These are phyloP conservation scores for Batillaria attramentaria DNA, from an alignment of 1,140 invertebrate species.

Conservation along the genomic window DNA sequence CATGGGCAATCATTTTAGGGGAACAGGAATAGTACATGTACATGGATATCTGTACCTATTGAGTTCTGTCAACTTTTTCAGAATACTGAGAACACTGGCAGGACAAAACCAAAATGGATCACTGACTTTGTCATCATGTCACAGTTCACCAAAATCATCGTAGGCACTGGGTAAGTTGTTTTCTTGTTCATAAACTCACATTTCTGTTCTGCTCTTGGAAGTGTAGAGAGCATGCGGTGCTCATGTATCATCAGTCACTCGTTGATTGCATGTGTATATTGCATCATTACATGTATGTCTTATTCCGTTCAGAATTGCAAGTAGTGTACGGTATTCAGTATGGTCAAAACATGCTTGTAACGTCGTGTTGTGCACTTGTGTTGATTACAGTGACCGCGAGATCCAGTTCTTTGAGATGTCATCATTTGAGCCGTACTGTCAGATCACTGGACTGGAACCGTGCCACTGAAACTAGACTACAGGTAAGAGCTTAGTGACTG, in stretches of 20 bases:
- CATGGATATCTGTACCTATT: not conserved
- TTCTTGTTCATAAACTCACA: too few relatives aligned
- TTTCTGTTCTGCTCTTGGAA: too few relatives aligned
- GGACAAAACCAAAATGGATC: conserved; percentile 70
- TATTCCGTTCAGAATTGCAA: too few relatives aligned
- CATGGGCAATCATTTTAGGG: too few relatives aligned
- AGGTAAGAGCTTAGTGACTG: too few relatives aligned
- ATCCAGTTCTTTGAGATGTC: conserved; percentile 73
- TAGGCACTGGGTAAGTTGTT: conserved; percentile 70
- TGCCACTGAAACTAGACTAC: conserved; percentile 71
- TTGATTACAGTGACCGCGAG: conserved; percentile 66
- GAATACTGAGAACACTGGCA: conserved; percentile 55
- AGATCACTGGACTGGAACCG: conserved; percentile 70
- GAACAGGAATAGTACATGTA: not conserved
- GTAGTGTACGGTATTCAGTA: too few relatives aligned
- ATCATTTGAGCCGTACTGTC: conserved; percentile 72
- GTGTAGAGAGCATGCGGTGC: too few relatives aligned
- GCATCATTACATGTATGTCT: too few relatives aligned
- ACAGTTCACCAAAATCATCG: conserved; percentile 71
- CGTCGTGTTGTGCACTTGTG: too few relatives aligned
- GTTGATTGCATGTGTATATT: too few relatives aligned
- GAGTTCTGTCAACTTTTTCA: conserved; percentile 36
- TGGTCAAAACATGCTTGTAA: too few relatives aligned
- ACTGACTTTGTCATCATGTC: conserved; percentile 71
- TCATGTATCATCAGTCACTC: too few relatives aligned